Evolutionary conservation across 2,113 vertebrate species (phyloP).

Genomic region (Micronisus gabar): DNA sequence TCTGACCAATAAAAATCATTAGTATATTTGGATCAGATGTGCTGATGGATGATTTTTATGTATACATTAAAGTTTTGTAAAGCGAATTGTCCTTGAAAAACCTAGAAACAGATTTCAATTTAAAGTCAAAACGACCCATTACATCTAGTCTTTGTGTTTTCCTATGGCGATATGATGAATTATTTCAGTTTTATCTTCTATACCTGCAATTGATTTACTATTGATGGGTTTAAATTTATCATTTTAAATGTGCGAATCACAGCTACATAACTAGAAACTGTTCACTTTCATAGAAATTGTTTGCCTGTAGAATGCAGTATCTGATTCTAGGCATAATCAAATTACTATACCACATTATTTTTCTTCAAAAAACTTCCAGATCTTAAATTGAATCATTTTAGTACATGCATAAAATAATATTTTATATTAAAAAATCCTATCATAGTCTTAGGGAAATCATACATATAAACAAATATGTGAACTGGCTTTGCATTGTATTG

Average conservation of each 20-base stretch:
- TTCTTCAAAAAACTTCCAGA: conserved; percentile 53
- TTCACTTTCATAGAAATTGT: conserved; percentile 56
- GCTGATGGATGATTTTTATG: conserved; percentile 78
- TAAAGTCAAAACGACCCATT: conserved; percentile 47
- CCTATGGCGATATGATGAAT: conserved; percentile 55
- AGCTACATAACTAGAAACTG: conserved; percentile 46
- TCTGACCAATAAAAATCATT: conserved; percentile 92
- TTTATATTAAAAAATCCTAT: conserved; percentile 26
- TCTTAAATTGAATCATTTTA: conserved; percentile 63
- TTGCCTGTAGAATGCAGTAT: conserved; percentile 42
- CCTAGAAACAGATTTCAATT: conserved; percentile 61
- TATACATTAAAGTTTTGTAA: conserved; percentile 66
- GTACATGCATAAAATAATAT: conserved; percentile 6
- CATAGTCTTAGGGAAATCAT: conserved; percentile 7
- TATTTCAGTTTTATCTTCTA: conserved; percentile 73
- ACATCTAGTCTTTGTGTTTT: conserved; percentile 43
- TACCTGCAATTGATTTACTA: conserved; percentile 74
- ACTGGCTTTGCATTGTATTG: background rate
- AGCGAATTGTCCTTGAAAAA: conserved; percentile 62
- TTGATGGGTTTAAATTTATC: conserved; percentile 70
- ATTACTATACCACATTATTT: conserved; percentile 59
- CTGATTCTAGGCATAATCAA: conserved; percentile 58
- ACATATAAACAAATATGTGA: background rate
- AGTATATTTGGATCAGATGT: conserved; percentile 89
- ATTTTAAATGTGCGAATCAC: conserved; percentile 62